Base-by-base conservation (phyloP, 2,888 invertebrate species). In the Campopleginae sp. region DNA sequence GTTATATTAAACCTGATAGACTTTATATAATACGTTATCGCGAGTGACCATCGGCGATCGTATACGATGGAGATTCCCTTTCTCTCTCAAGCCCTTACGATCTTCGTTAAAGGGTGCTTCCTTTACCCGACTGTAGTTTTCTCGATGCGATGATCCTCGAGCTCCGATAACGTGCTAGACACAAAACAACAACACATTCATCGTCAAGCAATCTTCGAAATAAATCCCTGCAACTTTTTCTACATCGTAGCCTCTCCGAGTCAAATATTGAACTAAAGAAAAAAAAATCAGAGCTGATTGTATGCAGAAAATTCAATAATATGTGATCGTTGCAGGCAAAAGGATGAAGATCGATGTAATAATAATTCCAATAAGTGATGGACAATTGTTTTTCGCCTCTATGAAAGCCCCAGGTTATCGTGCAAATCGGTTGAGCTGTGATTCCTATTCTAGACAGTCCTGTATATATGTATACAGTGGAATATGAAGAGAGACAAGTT, bases 21-120 rank as follows among this genome's bases (percentile, higher is more conserved):
- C 44, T 70, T 71, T 44, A 31, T 65, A 74, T 48, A 31, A 78
- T 58, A 58, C 68, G 38, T 71, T 82, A 85, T 85, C 85, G 44
- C 48, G 19, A 75, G 27, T 79, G 82, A 82, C 75, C 74, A 82
- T 85, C 82, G 75, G 70, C 84, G 74, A 81, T 85, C 81, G 48
- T 31, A 58, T 38, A 38, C 81, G 74, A 63, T 68, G 63, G 81
- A n/a, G n/a, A 44, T 44, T 72, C 65, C 33, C 66, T 38, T 61
- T 71, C 70, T 51, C 63, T 82, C 77, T 71, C 61, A 14, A 33
- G 51, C 51, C 48, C 77, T 70, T 38, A 48, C 38, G 7, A 44
- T 46, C 58, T 27, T 27, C 58, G 27, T 58, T 58, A 1, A 27
- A 27, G 58, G n/a, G 46, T 19, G 68, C 44, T 38, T n/a, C 27